Conservation (phyloP, 2,797 vertebrate genomes). For the Oreortyx pictus region DNA sequence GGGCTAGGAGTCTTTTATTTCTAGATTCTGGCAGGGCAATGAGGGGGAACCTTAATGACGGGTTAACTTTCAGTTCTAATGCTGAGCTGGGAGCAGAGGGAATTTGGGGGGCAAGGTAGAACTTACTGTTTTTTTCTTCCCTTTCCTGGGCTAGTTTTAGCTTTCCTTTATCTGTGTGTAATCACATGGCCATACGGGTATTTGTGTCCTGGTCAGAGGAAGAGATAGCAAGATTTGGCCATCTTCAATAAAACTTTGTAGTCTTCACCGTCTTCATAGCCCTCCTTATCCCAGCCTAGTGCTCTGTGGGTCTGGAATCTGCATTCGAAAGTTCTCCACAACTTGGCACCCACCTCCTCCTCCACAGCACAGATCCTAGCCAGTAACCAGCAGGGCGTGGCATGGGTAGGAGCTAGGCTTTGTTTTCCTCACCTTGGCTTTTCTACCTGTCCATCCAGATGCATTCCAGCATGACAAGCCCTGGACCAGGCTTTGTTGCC, state of each 20-base stretch:
- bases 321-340: not conserved
- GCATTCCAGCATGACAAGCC: not conserved
- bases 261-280: not conserved
- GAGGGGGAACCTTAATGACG: not conserved
- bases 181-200: not conserved
- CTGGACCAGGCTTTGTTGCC: not conserved
- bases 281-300: not conserved
- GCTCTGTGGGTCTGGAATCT: not conserved
- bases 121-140: not conserved
- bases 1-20: not conserved
- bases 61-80: rapidly evolving
- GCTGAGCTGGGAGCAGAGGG: not conserved
- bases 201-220: not conserved
- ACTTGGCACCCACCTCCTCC: not conserved
- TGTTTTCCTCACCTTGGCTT: not conserved
- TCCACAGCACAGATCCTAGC: not conserved
- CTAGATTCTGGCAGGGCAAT: rapidly evolving
- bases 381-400: rapidly evolving
- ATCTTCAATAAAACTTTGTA: not conserved
- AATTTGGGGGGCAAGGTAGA: not conserved
- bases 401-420: not conserved
- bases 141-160: not conserved
- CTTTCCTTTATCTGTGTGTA: rapidly evolving
- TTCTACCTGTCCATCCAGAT: not conserved
- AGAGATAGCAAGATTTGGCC: not conserved